Evolutionary conservation across 2,888 invertebrate genomes (phyloP).

Genomic region (Elgonia sp.): DNA sequence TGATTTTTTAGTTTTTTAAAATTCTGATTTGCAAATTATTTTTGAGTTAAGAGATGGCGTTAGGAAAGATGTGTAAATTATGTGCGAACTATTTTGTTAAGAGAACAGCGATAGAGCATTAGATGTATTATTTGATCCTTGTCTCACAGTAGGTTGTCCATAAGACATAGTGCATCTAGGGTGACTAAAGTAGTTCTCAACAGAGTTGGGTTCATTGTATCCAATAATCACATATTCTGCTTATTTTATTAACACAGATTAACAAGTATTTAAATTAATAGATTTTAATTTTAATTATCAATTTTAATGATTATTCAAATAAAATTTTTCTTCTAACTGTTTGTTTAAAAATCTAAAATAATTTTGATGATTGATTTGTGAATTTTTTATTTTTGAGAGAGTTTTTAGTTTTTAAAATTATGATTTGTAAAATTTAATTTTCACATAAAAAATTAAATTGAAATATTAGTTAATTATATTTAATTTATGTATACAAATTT

Average conservation of each 20-base stretch:
- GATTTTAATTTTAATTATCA: neutral
- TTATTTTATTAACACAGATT: conserved; percentile 17
- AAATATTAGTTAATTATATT: too few species aligned
- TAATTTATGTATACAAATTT: too few species aligned
- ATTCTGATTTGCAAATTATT: neutral
- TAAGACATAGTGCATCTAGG: conserved; percentile 52
- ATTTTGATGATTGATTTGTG: too few species aligned
- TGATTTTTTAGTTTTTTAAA: neutral
- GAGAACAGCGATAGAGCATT: conserved; percentile 70
- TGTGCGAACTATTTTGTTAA: too few species aligned
- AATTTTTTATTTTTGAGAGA: too few species aligned
- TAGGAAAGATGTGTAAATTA: too few species aligned
- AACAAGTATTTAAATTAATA: conserved; percentile 22
- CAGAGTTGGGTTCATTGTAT: conserved; percentile 37
- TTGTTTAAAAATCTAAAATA: too few species aligned
- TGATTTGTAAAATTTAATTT: too few species aligned
- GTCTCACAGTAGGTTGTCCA: conserved; percentile 67
- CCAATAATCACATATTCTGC: conserved; percentile 32
- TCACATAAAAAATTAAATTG: too few species aligned
- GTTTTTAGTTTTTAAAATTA: too few species aligned
- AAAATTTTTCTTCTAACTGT: too few species aligned
- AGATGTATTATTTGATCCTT: conserved; percentile 65
- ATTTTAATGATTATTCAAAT: neutral
- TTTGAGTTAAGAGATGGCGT: neutral
- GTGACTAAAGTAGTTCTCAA: conserved; percentile 57